Percentiles rank a stretch among this genome's conserved stretches.
phyloP scores from a whole-genome alignment of 2,797 vertebrate genomes.

The Botia kubotai region DNA sequence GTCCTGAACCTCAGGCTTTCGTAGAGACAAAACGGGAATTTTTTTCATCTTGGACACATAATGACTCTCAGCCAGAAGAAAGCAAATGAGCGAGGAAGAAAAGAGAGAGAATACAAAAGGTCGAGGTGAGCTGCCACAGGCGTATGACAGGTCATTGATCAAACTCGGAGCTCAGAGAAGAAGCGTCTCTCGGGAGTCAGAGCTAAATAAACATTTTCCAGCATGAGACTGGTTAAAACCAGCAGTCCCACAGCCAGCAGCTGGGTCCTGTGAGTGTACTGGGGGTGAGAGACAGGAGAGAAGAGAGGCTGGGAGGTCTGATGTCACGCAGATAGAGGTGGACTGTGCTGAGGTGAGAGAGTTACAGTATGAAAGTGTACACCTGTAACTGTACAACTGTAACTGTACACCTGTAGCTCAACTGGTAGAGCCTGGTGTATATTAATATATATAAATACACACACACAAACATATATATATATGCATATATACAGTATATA shows the following conservation, averaged over 20 bases:
- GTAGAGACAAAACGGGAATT: constrained; percentile 36
- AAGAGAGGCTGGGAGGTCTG: background rate
- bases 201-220: constrained; percentile 56
- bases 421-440: too few species aligned
- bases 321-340: background rate
- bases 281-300: constrained; percentile 10
- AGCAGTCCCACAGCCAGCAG: constrained; percentile 19
- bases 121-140: constrained; percentile 47
- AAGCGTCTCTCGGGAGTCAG: constrained; percentile 48
- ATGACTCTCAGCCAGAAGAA: constrained; percentile 50
- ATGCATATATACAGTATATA: too few species aligned
- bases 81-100: constrained; percentile 41
- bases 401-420: too few species aligned
- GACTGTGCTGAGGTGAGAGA: constrained; percentile 11
- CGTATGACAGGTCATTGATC: constrained; percentile 57
- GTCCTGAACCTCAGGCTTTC: constrained; percentile 32
- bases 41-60: constrained; percentile 40
- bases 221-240: constrained; percentile 52
- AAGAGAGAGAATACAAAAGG: constrained; percentile 51
- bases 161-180: constrained; percentile 38
- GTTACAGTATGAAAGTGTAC: too few species aligned
- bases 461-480: too few species aligned
- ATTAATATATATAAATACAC: too few species aligned
- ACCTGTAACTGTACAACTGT: too few species aligned
- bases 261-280: constrained; percentile 33